Conservation (phyloP, 1,140 invertebrate genomes). For the Monomorium pharaonis region DNA sequence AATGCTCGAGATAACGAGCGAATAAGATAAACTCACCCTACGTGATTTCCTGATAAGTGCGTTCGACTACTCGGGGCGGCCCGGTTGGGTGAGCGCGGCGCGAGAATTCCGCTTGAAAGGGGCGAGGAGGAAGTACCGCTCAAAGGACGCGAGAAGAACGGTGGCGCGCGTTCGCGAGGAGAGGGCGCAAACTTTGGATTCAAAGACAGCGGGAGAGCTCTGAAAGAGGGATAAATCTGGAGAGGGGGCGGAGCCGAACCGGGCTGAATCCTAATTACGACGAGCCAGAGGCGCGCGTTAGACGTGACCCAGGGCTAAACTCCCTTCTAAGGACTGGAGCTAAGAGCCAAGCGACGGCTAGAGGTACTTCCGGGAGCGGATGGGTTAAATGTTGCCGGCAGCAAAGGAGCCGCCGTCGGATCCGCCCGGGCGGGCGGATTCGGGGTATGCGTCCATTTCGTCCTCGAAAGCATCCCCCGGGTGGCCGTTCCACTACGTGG, state of each 20-base stretch:
- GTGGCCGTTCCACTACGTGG: slow-evolving; percentile 55
- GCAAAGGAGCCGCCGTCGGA: slow-evolving; percentile 39
- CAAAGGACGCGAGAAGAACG: slow-evolving; percentile 40
- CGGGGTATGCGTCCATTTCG: slow-evolving; percentile 57
- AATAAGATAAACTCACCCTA: slow-evolving; percentile 67
- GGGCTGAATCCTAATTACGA: slow-evolving; percentile 72
- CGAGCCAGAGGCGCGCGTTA: slow-evolving; percentile 58
- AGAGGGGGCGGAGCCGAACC: slow-evolving; percentile 59
- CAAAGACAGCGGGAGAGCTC: slow-evolving; percentile 31
- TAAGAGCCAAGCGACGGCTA: slow-evolving; percentile 50
- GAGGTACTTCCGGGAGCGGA: not conserved
- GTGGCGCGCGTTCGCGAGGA: not conserved
- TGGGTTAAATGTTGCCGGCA: slow-evolving; percentile 64
- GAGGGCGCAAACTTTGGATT: slow-evolving; percentile 38
- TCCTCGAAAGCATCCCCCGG: slow-evolving; percentile 45
- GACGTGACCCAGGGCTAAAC: slow-evolving; percentile 68
- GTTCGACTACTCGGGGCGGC: slow-evolving; percentile 67
- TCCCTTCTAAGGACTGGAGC: slow-evolving; percentile 54
- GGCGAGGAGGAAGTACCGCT: not conserved
- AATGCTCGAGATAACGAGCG: slow-evolving; percentile 67
- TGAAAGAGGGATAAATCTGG: slow-evolving; percentile 68
- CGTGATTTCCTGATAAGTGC: slow-evolving; percentile 76
- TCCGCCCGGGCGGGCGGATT: slow-evolving; percentile 50
- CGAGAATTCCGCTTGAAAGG: not conserved
- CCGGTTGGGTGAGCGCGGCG: slow-evolving; percentile 27